Base-by-base conservation (phyloP, 2,113 vertebrate species). In the Vanacampus margaritifer region DNA sequence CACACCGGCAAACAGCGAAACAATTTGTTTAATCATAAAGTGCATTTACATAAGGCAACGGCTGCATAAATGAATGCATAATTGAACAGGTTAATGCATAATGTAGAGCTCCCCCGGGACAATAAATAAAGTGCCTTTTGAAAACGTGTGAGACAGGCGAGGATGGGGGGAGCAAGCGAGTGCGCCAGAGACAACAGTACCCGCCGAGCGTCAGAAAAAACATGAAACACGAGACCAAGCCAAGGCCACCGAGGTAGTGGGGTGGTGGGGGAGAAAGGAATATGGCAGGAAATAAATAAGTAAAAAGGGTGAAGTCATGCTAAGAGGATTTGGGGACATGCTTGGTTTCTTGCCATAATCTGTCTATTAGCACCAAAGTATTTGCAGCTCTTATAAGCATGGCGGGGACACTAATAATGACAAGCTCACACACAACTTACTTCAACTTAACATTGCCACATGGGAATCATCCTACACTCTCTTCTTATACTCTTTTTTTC, bases 341-440 rank as follows among this genome's bases (percentile, higher is more conserved):
- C 88, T 91, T 91, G 82, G 90, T 90, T 92, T 89, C 89, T 88
- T 87, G 88, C 88, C 86, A 89, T 92, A 90, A 92, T 92, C 91
- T 89, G 88, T 89, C 90, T 91, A 91, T 92, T 93, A 92, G 88
- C 88, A 90, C 87, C 88, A 89, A 90, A 90, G 89, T 88, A 89
- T 89, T 90, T 88, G 83, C 83, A 89, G 89, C 88, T 89, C 87
- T 89, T 87, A 90, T 89, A 89, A 87, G 86, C 87, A 88, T 84
- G 88, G 88, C 89, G 87, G 87, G 84, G 81, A 88, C 86, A 87
- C 88, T 86, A 87, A 87, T 91, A 90, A 82, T 90, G 90, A 88
- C 88, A 89, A 83, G 84, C 81, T 89, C 86, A 84, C 82, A 86
- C 84, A 85, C 79, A 84, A 88, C 76, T 81, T 68, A 88, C 74